Evolutionary conservation across 1,140 invertebrate genomes (phyloP), one percentile per base, ranked within the genome.

Genomic region (Drosophila paulistorum): DNA sequence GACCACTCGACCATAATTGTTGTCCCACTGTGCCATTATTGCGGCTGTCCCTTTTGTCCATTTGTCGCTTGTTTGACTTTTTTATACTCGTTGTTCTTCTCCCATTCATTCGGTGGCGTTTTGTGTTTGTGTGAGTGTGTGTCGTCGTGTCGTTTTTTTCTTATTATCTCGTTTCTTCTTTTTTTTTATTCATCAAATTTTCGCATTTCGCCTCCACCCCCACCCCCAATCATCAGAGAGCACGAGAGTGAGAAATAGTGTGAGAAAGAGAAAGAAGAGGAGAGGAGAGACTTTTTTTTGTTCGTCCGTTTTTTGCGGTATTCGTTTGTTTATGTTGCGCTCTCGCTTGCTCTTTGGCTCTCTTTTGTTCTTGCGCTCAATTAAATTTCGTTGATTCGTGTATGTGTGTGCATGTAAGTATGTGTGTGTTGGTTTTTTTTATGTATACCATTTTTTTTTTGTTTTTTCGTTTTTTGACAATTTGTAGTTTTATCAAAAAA

Each of bases 301-400:
- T 51, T 62, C 45, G 37, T 71, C 35, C 59, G 62, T 68, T 78
- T 71, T 67, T 74, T 73, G 70, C 71, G 66, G 61, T 69, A 66
- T 71, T 70, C 69, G 71, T 86, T 86, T 86, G 83, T 86, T 86
- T 87, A 87, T 87, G 83, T 87, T 86, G 72, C 67, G 65, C 75
- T 58, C 82, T 82, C 71, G 66, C 83, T 86, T 67, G 66, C 71
- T 77, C 81, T 68, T 68, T 59, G 33, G 63, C 58, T 73, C 70
- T 74, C 63, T 78, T 68, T 81, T 70, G 69, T 69, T 77, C 79
- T 86, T 58, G 79, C 76, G 83, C 83, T 87, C 83, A 87, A 87
- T 87, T 87, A 87, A 87, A 83, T 86, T 83, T 89, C 84, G 82
- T 86, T 86, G 83, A 82, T 87, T 86, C 82, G 79, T 83, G 87